Base-by-base conservation (phyloP, 53 echinoderm and acorn worm species). In the Zoroaster sp. region DNA sequence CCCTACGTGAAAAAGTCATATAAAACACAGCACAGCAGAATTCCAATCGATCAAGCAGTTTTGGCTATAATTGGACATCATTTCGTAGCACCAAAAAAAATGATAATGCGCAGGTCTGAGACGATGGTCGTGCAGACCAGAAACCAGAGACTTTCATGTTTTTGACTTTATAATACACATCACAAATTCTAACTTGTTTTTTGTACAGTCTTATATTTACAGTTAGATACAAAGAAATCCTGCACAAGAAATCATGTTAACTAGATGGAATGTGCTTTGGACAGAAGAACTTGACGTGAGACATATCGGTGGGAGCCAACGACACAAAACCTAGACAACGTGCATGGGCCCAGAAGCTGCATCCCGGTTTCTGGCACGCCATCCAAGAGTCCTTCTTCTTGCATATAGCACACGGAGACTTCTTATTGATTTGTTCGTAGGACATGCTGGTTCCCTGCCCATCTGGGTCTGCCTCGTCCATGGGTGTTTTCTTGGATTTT, bases 201-300 rank as follows among this genome's bases (percentile, higher is more conserved):
- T 33, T 35, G 49, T 21, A 34, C 5, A 34, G 35, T 37, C 37
- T 37, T 70, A 70, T 47, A 8, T 70, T 34, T 37, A 70, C 71
- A 71, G 37, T 14, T 71, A 18, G 5, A 71, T 37, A 35, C 35
- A 35, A 71, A 37, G 49, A 47, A 37, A 33, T 5, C 32, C 6
- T 18, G 37, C 14, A 7, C 17, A 71, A 37, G 35, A 35, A 18
- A 18, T 10, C n/a, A 34, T 51, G 85, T 70, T 85, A 85, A 69
- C 85, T 85, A 45, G 85, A 18, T 13, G 69, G 85, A 40, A 85
- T 85, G 49, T 85, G 85, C 71, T 85, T 85, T 3, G 85, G 85
- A 85, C 85, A 85, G 72, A 85, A 85, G 44, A 85, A 85, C 71
- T 85, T 69, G 35, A 85, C 85, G 34, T 71, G 69, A 36, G 85